Conservation (phyloP, 1,140 invertebrate genomes). For the Aphelenchoides besseyi region DNA sequence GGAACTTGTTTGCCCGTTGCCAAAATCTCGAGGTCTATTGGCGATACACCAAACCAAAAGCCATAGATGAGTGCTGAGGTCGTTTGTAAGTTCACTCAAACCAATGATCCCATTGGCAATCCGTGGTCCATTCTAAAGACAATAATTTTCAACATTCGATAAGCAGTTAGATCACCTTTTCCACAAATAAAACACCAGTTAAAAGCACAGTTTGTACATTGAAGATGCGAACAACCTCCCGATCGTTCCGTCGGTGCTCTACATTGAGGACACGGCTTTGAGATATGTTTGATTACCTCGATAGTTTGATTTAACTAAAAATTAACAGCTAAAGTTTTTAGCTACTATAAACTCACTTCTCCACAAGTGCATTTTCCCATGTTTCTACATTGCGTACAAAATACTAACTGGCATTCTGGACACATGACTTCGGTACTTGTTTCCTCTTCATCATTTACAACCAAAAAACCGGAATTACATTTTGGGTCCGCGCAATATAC, state of each 20-base stretch:
- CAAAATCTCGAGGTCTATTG: too few relatives aligned
- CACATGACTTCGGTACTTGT: conserved; percentile 21
- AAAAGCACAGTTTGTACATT: conserved; percentile 31
- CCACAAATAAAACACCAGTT: conserved; percentile 42
- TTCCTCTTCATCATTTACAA: conserved; percentile 28
- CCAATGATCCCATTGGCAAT: conserved; percentile 46
- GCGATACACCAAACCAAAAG: too few relatives aligned
- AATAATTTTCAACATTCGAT: background rate
- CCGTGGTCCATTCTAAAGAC: background rate
- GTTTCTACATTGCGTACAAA: conserved; percentile 23
- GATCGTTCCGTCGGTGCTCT: conserved; percentile 34
- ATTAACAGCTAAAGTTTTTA: conserved; percentile 10
- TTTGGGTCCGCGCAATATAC: conserved; percentile 37
- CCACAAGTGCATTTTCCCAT: background rate
- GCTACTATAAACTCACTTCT: background rate
- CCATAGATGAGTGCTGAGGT: too few relatives aligned
- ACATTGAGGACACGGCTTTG: conserved; percentile 32
- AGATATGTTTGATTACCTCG: conserved; percentile 25
- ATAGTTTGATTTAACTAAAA: conserved; percentile 13
- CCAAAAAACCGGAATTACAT: conserved; percentile 33
- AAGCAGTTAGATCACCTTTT: conserved; percentile 20
- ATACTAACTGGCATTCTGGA: conserved; percentile 35
- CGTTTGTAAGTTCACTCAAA: conserved; percentile 23
- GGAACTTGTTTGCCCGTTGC: too few relatives aligned
- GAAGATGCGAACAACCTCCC: conserved; percentile 40